These are phyloP conservation scores for Austrolebias charrua DNA, from an alignment of 2,797 vertebrate genomes.

Conservation along the genomic window DNA sequence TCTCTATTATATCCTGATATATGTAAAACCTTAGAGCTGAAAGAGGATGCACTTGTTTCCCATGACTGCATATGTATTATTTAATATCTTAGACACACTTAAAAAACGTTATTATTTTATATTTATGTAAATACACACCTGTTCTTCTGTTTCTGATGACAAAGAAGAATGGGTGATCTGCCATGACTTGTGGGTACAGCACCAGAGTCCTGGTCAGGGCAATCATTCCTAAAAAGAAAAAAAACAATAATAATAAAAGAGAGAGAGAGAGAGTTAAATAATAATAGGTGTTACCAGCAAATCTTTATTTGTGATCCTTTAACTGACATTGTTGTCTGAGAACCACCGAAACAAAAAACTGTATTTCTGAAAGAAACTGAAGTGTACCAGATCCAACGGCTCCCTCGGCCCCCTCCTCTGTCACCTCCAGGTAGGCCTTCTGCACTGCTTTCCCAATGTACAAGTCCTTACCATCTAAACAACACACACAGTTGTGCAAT, in stretches of 20 bases:
- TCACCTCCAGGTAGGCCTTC: slow-evolving; percentile 95
- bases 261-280: neutral
- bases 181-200: slow-evolving; percentile 95
- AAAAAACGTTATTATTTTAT: neutral
- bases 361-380: neutral
- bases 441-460: slow-evolving; percentile 92
- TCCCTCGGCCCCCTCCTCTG: slow-evolving; percentile 95
- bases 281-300: neutral
- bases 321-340: neutral
- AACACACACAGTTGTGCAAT: slow-evolving; percentile 17
- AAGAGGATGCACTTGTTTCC: too few species aligned
- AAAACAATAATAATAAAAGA: too few species aligned
- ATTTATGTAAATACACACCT: slow-evolving; percentile 60
- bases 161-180: slow-evolving; percentile 97
- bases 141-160: slow-evolving; percentile 91
- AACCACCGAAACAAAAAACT: neutral
- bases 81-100: too few species aligned
- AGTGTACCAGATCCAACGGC: slow-evolving; percentile 89
- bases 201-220: slow-evolving; percentile 93
- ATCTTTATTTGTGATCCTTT: slow-evolving; percentile 32
- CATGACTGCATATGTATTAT: too few species aligned
- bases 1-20: too few species aligned
- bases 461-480: slow-evolving; percentile 84
- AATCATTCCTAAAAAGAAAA: slow-evolving; percentile 85
- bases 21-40: too few species aligned